These are phyloP conservation scores for Drosophila yooni DNA, from an alignment of 2,888 invertebrate genomes.

Conservation along the genomic window DNA sequence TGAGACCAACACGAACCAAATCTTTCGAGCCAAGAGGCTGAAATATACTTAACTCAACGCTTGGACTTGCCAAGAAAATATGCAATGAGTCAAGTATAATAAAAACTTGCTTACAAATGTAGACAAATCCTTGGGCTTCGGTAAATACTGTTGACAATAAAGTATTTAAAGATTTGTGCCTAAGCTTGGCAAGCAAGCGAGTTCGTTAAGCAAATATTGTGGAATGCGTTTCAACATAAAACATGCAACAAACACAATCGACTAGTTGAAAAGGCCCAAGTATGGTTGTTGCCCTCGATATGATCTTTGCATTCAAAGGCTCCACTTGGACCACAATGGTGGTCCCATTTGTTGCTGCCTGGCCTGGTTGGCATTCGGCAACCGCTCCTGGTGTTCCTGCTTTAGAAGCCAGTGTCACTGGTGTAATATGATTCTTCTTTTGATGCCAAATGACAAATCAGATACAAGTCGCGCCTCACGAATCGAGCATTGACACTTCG, in stretches of 20 bases:
- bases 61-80: background rate
- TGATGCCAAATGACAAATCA: conserved; percentile 73
- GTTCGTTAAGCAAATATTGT: background rate
- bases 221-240: background rate
- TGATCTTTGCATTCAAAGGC: conserved; percentile 65
- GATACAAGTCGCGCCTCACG: conserved; percentile 76
- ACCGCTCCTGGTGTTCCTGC: background rate
- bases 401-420: background rate
- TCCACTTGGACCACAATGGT: conserved; percentile 54
- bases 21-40: background rate
- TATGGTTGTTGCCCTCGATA: conserved; percentile 41
- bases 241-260: background rate
- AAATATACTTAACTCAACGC: conserved; percentile 12
- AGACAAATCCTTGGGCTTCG: background rate
- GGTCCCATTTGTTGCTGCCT: conserved; percentile 72
- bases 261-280: conserved; percentile 2
- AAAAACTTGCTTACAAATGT: background rate
- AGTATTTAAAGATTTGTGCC: background rate
- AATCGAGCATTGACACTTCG: conserved; percentile 58
- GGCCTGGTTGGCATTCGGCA: background rate
- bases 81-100: background rate
- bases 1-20: background rate
- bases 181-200: background rate
- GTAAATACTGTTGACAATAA: background rate
- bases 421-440: conserved; percentile 68